phyloP scores from a whole-genome alignment of 2,113 vertebrate species.

The Tachysurus fulvidraco region DNA sequence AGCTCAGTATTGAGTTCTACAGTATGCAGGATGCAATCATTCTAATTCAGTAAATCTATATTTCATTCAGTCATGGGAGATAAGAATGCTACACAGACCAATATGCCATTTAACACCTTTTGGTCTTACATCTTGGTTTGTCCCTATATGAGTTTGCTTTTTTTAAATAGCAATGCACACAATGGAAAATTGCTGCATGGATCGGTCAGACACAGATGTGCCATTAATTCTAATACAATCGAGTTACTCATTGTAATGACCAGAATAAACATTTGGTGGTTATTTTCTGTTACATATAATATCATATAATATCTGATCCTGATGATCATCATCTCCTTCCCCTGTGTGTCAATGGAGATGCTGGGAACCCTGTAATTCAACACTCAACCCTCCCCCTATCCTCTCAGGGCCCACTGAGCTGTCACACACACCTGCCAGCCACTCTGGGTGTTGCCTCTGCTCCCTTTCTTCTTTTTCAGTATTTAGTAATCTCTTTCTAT shows the following conservation, averaged over 20 bases:
- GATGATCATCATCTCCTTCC: conserved; percentile 62
- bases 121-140: conserved; percentile 8
- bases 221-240: not conserved
- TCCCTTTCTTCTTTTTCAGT: conserved; percentile 36
- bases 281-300: not conserved
- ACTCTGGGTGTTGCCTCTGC: conserved; percentile 48
- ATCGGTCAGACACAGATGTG: not conserved
- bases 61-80: conserved; percentile 22
- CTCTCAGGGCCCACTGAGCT: conserved; percentile 52
- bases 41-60: not conserved
- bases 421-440: conserved; percentile 53
- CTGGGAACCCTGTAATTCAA: conserved; percentile 70
- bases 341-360: conserved; percentile 66
- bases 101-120: conserved; percentile 45
- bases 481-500: conserved; percentile 26
- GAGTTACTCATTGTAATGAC: not conserved
- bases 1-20: not conserved
- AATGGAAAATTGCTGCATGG: not conserved
- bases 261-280: not conserved
- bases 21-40: not conserved
- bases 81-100: conserved; percentile 13
- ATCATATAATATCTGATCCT: conserved; percentile 37
- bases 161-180: not conserved
- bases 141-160: not conserved
- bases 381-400: conserved; percentile 46